These are phyloP conservation scores for Phaonia tiefii DNA, from an alignment of 2,888 invertebrate species.

Conservation along the genomic window DNA sequence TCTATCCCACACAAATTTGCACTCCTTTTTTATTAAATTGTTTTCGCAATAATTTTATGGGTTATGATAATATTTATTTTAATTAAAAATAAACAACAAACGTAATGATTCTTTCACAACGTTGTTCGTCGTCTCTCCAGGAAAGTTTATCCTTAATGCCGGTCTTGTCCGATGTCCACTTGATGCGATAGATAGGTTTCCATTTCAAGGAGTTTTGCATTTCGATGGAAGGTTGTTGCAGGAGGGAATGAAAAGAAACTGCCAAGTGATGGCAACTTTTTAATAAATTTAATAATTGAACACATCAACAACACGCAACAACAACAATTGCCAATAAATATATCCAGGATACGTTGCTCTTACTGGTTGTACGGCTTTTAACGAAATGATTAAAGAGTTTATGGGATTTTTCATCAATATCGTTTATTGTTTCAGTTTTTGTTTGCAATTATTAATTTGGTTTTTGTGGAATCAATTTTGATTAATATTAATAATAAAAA, in stretches of 20 bases:
- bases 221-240: not conserved
- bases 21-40: constrained; percentile 71
- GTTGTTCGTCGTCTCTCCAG: no score
- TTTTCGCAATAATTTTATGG: constrained; percentile 77
- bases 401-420: not conserved
- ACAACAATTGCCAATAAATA: constrained; percentile 11
- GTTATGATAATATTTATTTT: constrained; percentile 76
- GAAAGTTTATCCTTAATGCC: not conserved
- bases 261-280: not conserved
- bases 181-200: not conserved
- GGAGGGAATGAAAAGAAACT: not conserved
- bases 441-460: not conserved
- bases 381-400: no score
- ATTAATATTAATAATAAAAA: no score
- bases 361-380: no score
- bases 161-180: not conserved
- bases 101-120: constrained; percentile 8
- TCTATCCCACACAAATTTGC: no score
- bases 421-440: not conserved
- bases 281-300: constrained; percentile 35
- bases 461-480: constrained; percentile 12
- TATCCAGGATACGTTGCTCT: not conserved
- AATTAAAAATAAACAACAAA: constrained; percentile 74
- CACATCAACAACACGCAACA: constrained; percentile 11
- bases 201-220: not conserved